phyloP scores from a whole-genome alignment of 2,113 vertebrate genomes.

The Spheniscus mendiculus region DNA sequence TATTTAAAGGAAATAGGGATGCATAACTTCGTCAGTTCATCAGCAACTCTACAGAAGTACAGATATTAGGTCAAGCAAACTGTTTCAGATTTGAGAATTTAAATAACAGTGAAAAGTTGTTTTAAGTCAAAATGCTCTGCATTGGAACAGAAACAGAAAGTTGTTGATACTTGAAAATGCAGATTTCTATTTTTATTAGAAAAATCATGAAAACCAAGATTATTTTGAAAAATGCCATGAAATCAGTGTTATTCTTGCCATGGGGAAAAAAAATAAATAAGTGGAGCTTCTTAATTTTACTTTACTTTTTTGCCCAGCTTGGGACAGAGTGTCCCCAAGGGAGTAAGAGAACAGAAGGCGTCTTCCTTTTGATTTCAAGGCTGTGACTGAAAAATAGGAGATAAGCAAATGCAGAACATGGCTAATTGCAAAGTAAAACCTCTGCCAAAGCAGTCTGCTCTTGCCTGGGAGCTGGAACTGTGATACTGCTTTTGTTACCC shows the following conservation, averaged over 20 bases:
- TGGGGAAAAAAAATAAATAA: fast-evolving
- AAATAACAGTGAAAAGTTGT: background rate
- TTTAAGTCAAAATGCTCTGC: background rate
- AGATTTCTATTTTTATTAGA: background rate
- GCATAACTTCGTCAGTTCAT: background rate
- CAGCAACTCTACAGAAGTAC: background rate
- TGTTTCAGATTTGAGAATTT: background rate
- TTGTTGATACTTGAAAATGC: background rate
- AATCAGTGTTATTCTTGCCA: background rate
- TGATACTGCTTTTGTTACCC: background rate
- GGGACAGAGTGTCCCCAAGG: background rate
- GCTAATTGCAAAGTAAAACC: background rate
- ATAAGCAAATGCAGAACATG: background rate
- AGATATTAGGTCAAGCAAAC: background rate
- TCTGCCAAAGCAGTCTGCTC: background rate
- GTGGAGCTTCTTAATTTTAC: background rate
- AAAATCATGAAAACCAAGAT: background rate
- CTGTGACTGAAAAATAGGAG: background rate
- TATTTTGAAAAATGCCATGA: background rate
- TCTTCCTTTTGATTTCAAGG: background rate
- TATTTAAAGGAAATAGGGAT: background rate
- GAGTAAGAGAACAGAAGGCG: background rate
- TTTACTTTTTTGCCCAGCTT: background rate
- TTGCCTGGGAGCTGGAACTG: background rate
- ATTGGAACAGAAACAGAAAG: background rate